Base-by-base conservation (phyloP, 1,140 invertebrate species). In the Drosophila pectinifera region DNA sequence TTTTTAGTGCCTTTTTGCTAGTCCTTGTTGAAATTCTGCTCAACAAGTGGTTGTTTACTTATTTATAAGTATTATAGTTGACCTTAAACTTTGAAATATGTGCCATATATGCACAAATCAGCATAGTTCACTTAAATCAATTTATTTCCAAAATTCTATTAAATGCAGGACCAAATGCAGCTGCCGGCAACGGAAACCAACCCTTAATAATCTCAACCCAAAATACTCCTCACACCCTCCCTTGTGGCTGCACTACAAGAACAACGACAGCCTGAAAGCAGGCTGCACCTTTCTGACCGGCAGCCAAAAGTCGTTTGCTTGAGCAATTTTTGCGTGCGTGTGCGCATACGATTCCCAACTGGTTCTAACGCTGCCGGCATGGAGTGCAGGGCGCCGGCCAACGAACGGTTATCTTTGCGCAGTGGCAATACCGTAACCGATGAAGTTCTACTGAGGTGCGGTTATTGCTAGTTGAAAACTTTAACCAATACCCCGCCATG, bases 401-500 rank as follows among this genome's bases (percentile, higher is more conserved):
- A 5, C 5, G 2, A 0, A 0, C 0, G 4, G 73, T 92, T 91
- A 95, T 94, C 95, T 95, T 89, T 88, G 84, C 67, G 84, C 84
- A 84, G 84, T 80, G 84, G 84, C 84, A 84, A 64, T 88, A 89
- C 82, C 73, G 80, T 82, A 64, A 88, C 86, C 84, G 69, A 89
- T 88, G 84, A 88, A 82, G 73, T 78, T 59, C 48, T 24, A 73
- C 84, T 82, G 84, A 88, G 84, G 86, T 88, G 84, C 84, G 80
- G 82, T 89, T 88, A 89, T 88, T 88, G 83, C 83, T 89, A 88
- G 78, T 86, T 86, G 83, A 86, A 86, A 88, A 86, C 83, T 88
- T 84, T 84, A 89, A 89, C 83, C 83, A 88, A 80, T 89, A 83
- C 56, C 83, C 78, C 83, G 83, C 80, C 84, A 94, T 94, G 96